Conservation (phyloP, 2,888 invertebrate species). For the Cyaniris semiargus region DNA sequence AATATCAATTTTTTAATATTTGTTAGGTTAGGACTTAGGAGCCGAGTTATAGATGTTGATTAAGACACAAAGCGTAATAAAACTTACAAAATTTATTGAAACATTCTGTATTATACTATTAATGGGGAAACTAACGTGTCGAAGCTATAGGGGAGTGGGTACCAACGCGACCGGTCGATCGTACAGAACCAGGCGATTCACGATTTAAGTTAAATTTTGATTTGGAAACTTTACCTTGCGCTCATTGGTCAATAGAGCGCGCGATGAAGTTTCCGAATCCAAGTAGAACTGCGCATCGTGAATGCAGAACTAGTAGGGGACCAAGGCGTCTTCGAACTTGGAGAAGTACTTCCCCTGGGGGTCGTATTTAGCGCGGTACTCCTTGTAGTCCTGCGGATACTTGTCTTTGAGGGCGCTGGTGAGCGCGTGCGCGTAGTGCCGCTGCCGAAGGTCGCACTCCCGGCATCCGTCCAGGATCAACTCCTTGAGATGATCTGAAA, state of each 20-base stretch:
- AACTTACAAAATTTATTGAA: background rate
- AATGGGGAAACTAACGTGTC: background rate
- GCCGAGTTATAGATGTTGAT: no score
- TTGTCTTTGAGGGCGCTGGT: slow-evolving; percentile 7
- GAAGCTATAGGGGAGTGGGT: no score
- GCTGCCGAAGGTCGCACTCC: background rate
- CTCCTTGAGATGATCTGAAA: background rate
- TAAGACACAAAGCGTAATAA: no score
- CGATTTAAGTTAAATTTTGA: no score
- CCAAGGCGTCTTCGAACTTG: background rate
- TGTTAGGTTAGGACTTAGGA: no score
- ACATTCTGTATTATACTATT: background rate
- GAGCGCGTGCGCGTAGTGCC: background rate
- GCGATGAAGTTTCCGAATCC: no score
- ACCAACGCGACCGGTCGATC: no score
- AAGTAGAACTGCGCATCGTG: no score
- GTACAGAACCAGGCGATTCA: no score
- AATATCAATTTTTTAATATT: no score
- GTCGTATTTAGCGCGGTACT: slow-evolving; percentile 5
- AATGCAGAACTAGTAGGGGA: background rate
- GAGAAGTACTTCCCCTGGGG: background rate
- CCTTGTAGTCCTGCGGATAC: background rate
- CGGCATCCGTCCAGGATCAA: background rate
- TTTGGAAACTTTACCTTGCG: no score
- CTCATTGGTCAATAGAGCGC: no score